Base-by-base conservation (phyloP, 2,888 invertebrate genomes). In the Blastobasis lacticolella region DNA sequence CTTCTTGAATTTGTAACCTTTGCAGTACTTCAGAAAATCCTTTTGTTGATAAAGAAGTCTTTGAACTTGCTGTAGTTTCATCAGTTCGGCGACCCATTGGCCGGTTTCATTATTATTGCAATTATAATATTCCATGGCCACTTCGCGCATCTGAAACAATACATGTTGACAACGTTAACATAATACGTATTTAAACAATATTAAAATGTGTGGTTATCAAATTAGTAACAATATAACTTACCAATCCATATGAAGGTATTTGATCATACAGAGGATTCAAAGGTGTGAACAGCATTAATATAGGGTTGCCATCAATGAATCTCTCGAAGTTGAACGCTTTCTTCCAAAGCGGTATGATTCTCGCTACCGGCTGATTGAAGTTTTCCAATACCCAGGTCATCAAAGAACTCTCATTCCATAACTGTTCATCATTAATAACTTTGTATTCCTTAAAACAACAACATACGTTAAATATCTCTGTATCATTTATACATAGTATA, bases 201-300 rank as follows among this genome's bases (percentile, higher is more conserved):
- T 23, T 23, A 23, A 3, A 23, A 23, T 23, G 23, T 23, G 23
- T 3, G 23, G 23, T 23, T 3, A 23, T 23, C 23, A 23, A 23
- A 2, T 23, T 23, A 3, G 23, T 23, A 23, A 23, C 9, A 8
- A 6, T 40, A 51, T 49, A 46, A 60, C 74, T 89, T 86, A 95
- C 95, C 90, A 95, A 81, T 62, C 92, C 88, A 72, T 92, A 94
- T 64, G 92, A 90, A 48, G 93, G 92, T 63, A 91, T 89, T 59
- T 90, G 87, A 50, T 85, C 78, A 66, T 90, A 88, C 44, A 94
- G 79, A n/a, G 94, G 92, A 76, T 94, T 94, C 54, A 92, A 85
- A 6, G 95, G 94, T 1, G 95, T 94, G 66, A 96, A 95, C 51
- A 96, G 76, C 59, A 96, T 88, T 43, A 96, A 76, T 45, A 93